Evolutionary conservation across 2,113 vertebrate genomes (phyloP).

Genomic region (Oophaga pumilio): DNA sequence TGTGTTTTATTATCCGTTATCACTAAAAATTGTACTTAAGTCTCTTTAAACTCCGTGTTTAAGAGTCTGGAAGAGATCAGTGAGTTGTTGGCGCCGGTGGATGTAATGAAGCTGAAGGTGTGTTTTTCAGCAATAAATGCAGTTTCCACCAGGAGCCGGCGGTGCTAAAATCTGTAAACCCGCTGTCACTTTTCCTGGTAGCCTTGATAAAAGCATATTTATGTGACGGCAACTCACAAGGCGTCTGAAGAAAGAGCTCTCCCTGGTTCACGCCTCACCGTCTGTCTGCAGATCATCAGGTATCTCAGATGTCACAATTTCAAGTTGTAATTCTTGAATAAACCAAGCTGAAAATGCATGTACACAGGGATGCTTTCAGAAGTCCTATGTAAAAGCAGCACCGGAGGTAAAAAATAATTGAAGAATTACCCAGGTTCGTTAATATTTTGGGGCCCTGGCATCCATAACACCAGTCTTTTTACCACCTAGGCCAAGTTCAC

Average conservation of each 20-base stretch:
- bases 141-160: slow-evolving; percentile 80
- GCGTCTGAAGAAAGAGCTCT: slow-evolving; percentile 74
- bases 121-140: slow-evolving; percentile 83
- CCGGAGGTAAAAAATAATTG: no score
- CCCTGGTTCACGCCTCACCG: slow-evolving; percentile 72
- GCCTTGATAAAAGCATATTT: slow-evolving; percentile 84
- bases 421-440: no score
- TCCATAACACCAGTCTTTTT: background rate
- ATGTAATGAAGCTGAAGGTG: slow-evolving; percentile 91
- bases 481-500: background rate
- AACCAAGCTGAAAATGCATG: background rate
- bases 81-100: slow-evolving; percentile 79
- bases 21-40: slow-evolving; percentile 75
- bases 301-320: slow-evolving; percentile 70
- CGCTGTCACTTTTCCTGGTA: slow-evolving; percentile 80
- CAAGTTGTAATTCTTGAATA: slow-evolving; percentile 36
- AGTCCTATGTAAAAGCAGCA: no score
- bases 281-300: slow-evolving; percentile 77
- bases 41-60: slow-evolving; percentile 78
- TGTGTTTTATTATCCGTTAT: slow-evolving; percentile 71
- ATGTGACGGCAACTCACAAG: slow-evolving; percentile 67
- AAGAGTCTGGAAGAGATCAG: slow-evolving; percentile 77
- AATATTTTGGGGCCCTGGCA: no score
- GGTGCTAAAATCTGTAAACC: slow-evolving; percentile 89
- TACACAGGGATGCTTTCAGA: no score